These are phyloP conservation scores for Anthoptus insignis DNA, from an alignment of 2,888 invertebrate genomes.

Conservation along the genomic window DNA sequence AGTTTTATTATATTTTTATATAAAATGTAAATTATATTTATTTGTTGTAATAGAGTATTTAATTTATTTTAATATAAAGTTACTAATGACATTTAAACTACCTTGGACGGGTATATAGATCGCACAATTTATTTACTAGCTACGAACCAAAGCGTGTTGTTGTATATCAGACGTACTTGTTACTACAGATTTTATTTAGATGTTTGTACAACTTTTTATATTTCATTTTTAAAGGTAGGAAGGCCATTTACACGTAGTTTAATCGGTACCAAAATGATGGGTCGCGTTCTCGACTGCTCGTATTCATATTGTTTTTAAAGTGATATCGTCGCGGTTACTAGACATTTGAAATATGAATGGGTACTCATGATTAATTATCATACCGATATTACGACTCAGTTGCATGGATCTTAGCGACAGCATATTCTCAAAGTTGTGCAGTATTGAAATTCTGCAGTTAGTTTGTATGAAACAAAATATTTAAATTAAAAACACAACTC, in stretches of 20 bases:
- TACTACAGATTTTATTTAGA: slow-evolving; percentile 38
- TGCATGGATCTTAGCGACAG: too few relatives aligned
- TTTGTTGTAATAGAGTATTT: slow-evolving; percentile 34
- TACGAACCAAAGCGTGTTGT: slow-evolving; percentile 37
- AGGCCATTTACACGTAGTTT: slow-evolving; percentile 29
- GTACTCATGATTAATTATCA: too few relatives aligned
- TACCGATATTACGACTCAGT: too few relatives aligned
- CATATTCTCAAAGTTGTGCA: too few relatives aligned
- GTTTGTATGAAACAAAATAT: too few relatives aligned
- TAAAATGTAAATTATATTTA: slow-evolving; percentile 33
- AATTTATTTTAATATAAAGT: slow-evolving; percentile 31
- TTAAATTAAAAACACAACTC: too few relatives aligned
- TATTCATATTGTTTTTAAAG: slow-evolving; percentile 26
- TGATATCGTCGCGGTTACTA: too few relatives aligned
- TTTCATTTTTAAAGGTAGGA: slow-evolving; percentile 31
- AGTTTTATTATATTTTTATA: slow-evolving; percentile 44
- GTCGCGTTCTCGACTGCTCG: slow-evolving; percentile 23
- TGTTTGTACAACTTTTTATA: slow-evolving; percentile 36
- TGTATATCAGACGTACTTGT: slow-evolving; percentile 35
- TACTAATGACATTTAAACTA: slow-evolving; percentile 31
- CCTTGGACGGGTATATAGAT: slow-evolving; percentile 37
- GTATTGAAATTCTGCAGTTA: too few relatives aligned
- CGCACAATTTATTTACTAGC: slow-evolving; percentile 40
- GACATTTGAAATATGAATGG: too few relatives aligned
- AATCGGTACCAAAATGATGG: slow-evolving; percentile 4